Evolutionary conservation across 2,888 invertebrate genomes (phyloP).

Genomic region (Hydraecia micacea): DNA sequence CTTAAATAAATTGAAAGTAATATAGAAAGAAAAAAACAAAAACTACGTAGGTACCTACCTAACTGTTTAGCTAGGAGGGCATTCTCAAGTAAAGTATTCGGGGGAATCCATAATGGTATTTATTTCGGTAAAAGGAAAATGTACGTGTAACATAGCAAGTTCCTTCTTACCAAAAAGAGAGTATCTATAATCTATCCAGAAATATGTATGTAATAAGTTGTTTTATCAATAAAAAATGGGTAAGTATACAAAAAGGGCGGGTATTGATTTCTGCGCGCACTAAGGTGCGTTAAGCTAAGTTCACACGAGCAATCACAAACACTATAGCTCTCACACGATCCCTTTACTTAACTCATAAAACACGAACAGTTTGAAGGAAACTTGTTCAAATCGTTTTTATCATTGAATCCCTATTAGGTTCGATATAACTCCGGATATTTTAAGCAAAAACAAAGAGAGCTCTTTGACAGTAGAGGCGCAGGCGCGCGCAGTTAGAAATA

Average conservation of each 20-base stretch:
- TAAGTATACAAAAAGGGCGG: neutral
- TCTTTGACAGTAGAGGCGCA: conserved; percentile 34
- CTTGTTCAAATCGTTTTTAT: neutral
- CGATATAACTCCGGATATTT: neutral
- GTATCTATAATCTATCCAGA: neutral
- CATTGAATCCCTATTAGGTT: neutral
- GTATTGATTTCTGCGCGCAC: conserved; percentile 38
- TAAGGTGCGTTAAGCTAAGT: neutral
- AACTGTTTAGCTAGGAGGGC: neutral
- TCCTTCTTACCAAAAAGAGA: neutral
- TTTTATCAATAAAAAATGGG: neutral
- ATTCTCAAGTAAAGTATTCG: neutral
- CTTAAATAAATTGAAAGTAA: neutral
- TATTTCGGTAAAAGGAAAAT: neutral
- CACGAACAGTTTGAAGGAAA: conserved; percentile 8
- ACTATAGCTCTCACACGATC: conserved; percentile 22
- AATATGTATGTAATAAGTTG: neutral
- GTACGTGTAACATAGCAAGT: neutral
- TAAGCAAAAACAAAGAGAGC: neutral
- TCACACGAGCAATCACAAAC: conserved; percentile 33
- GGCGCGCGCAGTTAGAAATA: conserved; percentile 11
- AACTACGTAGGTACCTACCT: neutral
- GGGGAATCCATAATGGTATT: neutral
- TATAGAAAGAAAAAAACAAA: neutral
- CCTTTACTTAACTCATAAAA: neutral